Evolutionary conservation across 1,140 invertebrate genomes (phyloP).

Genomic region (Ceratosolen fusciceps): DNA sequence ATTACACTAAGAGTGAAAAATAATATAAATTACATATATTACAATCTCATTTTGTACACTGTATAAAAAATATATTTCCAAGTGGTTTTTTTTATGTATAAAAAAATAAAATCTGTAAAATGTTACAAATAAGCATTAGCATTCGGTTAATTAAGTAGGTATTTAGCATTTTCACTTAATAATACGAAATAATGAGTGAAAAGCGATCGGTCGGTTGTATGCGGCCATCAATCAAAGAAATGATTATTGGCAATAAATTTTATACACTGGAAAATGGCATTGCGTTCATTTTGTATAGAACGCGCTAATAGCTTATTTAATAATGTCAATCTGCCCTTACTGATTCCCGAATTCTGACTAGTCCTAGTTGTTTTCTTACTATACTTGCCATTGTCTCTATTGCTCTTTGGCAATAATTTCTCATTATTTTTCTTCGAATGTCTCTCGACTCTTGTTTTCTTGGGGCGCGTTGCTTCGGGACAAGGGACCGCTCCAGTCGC

Average conservation of each 20-base stretch:
- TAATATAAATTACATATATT: not conserved
- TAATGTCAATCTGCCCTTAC: slow-evolving; percentile 54
- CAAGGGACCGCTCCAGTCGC: not conserved
- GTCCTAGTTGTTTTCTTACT: slow-evolving; percentile 32
- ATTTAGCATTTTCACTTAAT: too few species aligned
- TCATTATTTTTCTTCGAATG: slow-evolving; percentile 25
- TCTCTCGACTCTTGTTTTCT: slow-evolving; percentile 15
- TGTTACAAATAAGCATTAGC: too few species aligned
- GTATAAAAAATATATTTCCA: slow-evolving; percentile 4
- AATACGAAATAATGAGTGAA: too few species aligned
- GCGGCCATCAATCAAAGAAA: slow-evolving; percentile 74
- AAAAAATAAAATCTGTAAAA: not conserved
- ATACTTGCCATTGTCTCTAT: not conserved
- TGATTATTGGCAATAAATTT: slow-evolving; percentile 80
- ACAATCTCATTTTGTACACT: not conserved
- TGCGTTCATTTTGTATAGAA: slow-evolving; percentile 77
- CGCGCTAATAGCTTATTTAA: slow-evolving; percentile 62
- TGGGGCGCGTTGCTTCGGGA: not conserved
- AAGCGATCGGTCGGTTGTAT: too few species aligned
- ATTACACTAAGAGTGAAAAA: not conserved
- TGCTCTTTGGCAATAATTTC: not conserved
- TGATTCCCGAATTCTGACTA: slow-evolving; percentile 35
- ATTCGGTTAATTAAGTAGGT: too few species aligned
- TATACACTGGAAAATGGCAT: slow-evolving; percentile 82
- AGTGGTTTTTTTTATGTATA: not conserved